Percentiles rank a stretch among this genome's conserved stretches.
Conservation (phyloP, 2,113 vertebrate species). For the Morone chrysops region DNA sequence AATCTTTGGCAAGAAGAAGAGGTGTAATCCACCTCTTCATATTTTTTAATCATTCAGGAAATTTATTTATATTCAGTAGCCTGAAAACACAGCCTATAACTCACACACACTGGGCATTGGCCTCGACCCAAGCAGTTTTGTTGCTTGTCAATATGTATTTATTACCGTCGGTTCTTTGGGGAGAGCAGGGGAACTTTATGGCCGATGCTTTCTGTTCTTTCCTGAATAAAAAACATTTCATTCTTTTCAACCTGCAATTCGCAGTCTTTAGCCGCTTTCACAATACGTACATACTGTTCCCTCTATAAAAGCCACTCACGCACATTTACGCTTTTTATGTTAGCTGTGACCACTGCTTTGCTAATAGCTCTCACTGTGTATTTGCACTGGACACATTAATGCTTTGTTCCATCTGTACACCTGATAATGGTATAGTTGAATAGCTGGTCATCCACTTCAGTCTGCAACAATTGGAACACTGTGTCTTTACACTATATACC, state of each 20-base stretch:
- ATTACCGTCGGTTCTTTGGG: slow-evolving; percentile 4
- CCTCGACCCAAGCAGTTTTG: slow-evolving; percentile 1
- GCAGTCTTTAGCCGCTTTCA: neutral
- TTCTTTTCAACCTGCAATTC: neutral
- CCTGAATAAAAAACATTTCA: neutral
- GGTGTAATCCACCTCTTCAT: slow-evolving; percentile 1
- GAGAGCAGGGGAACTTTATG: neutral
- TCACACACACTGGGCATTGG: neutral
- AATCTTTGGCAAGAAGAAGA: slow-evolving; percentile 11
- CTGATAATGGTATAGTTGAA: slow-evolving; percentile 7
- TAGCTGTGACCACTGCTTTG: neutral
- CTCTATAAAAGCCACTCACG: neutral
- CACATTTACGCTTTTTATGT: neutral
- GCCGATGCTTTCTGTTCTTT: neutral
- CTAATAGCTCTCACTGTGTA: neutral
- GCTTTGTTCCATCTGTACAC: neutral
- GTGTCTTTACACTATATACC: neutral
- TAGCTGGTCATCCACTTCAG: neutral
- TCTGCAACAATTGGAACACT: neutral
- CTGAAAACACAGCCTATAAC: slow-evolving; percentile 42
- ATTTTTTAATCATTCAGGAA: neutral
- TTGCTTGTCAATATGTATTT: slow-evolving; percentile 46
- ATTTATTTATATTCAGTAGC: slow-evolving; percentile 40
- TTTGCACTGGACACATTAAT: slow-evolving; percentile 1
- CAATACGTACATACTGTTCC: neutral